Evolutionary conservation across 2,888 invertebrate genomes (phyloP), one percentile per base, ranked within the genome.

Genomic region (Trimorus sp.): DNA sequence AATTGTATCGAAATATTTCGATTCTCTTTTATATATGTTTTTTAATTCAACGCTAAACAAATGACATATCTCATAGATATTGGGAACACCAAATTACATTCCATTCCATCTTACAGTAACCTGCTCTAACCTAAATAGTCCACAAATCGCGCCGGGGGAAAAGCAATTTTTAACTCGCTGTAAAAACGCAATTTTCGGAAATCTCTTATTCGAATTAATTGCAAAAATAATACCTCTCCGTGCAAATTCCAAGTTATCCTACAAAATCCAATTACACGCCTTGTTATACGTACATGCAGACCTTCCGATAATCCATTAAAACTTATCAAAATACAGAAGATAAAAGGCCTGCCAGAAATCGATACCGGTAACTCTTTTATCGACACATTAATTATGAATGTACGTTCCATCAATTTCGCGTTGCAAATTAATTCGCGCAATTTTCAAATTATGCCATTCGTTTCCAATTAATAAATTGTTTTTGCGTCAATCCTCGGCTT

Each of bases 281-380:
- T 74, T 40, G 74, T 65, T 66, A 66, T 66, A 75, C 53, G 42
- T 42, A 49, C 12, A 12, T 6, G 53, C 51, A 37, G 53, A 75
- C 58, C 54, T 56, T 11, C 40, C 68, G 40, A 70, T 77, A 77
- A 70, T 62, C 69, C 51, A 70, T 77, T 69, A 56, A 69, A 69
- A 54, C 76, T 69, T 76, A 76, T 69, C 63, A 76, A 68, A 76
- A 76, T 76, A 77, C 42, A 62, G 70, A 77, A 69, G 70, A 65
- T 63, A 70, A 77, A 77, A 58, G 58, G 58, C 37, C 38, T 51
- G 7, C 7, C 56, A n/a, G 63, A 53, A 77, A 77, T 70, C 70
- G 45, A 70, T 70, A 65, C 53, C 53, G 37, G 53, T 12, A 14
- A 38, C 70, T 77, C 58, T 65, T 75, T 51, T 60, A 42, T 14